Conservation (phyloP, 2,113 vertebrate species). For the Neolamprologus fasciatus region DNA sequence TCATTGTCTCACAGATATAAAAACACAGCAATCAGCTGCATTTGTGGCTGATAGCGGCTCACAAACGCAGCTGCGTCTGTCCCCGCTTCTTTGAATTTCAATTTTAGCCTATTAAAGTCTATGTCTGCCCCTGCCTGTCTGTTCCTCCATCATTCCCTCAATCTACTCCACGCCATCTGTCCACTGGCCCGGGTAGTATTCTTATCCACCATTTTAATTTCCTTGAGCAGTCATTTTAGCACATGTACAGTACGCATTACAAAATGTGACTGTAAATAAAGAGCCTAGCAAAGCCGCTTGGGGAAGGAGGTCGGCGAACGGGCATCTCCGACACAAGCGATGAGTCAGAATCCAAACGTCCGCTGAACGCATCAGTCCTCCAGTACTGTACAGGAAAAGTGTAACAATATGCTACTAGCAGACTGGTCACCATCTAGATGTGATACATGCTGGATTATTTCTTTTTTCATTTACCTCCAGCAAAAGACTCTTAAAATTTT, state of each 20-base stretch:
- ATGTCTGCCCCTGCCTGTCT: neutral
- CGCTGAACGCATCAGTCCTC: neutral
- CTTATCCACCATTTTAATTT: conserved; percentile 44
- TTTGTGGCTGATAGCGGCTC: conserved; percentile 35
- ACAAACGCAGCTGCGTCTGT: conserved; percentile 30
- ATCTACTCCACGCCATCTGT: conserved; percentile 37
- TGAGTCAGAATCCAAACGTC: conserved; percentile 14
- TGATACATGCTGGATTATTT: neutral
- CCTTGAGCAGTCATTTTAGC: conserved; percentile 20
- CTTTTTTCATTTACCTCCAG: neutral
- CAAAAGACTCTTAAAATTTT: neutral
- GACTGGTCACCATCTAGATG: neutral
- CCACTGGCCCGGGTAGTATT: conserved; percentile 3
- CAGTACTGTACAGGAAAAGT: neutral
- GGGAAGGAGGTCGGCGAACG: neutral
- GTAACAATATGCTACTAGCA: neutral
- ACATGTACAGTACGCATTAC: neutral
- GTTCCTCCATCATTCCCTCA: conserved; percentile 20
- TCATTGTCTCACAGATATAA: conserved; percentile 29
- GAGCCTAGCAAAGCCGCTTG: neutral
- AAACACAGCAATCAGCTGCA: conserved; percentile 39
- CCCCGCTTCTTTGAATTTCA: conserved; percentile 13
- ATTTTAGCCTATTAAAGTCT: neutral
- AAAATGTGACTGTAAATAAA: neutral
- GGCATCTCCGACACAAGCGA: neutral